These are phyloP conservation scores for Saccostrea echinata DNA, from an alignment of 1,140 invertebrate species.

Conservation along the genomic window DNA sequence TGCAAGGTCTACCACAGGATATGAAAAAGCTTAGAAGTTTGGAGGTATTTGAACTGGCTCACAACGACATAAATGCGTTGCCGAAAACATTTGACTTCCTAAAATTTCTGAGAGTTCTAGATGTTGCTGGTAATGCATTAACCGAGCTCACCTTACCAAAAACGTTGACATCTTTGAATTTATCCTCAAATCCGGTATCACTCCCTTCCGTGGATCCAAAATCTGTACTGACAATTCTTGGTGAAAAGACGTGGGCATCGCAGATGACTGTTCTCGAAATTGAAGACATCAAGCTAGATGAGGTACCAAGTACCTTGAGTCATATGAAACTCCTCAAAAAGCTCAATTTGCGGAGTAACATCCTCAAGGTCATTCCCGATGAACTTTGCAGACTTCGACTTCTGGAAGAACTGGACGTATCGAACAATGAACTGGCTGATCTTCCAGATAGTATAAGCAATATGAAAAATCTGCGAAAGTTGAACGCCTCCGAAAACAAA, in stretches of 20 bases:
- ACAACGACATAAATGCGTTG: slow-evolving; percentile 69
- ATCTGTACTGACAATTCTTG: slow-evolving; percentile 63
- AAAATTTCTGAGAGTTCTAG: slow-evolving; percentile 65
- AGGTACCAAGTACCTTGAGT: slow-evolving; percentile 67
- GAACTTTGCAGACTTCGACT: slow-evolving; percentile 67
- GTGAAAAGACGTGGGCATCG: slow-evolving; percentile 65
- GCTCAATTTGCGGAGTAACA: slow-evolving; percentile 69
- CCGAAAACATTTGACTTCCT: slow-evolving; percentile 70
- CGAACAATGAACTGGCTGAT: slow-evolving; percentile 67
- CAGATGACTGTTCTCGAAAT: slow-evolving; percentile 70
- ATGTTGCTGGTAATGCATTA: slow-evolving; percentile 70
- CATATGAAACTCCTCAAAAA: slow-evolving; percentile 67
- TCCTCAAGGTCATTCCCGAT: slow-evolving; percentile 69
- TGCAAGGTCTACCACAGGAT: slow-evolving; percentile 71
- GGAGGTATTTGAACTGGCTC: slow-evolving; percentile 62
- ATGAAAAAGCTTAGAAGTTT: slow-evolving; percentile 68
- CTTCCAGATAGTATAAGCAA: slow-evolving; percentile 68
- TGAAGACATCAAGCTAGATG: slow-evolving; percentile 72
- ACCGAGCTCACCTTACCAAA: slow-evolving; percentile 72
- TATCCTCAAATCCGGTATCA: slow-evolving; percentile 72
- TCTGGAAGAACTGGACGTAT: slow-evolving; percentile 69
- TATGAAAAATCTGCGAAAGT: slow-evolving; percentile 63
- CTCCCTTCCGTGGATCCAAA: slow-evolving; percentile 67
- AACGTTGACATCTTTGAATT: slow-evolving; percentile 67
- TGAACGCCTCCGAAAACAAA: slow-evolving; percentile 73